Percentiles rank a stretch among this genome's conserved stretches.
phyloP scores from a whole-genome alignment of 2,888 invertebrate species.

The Himalopsyche kuldschensis region DNA sequence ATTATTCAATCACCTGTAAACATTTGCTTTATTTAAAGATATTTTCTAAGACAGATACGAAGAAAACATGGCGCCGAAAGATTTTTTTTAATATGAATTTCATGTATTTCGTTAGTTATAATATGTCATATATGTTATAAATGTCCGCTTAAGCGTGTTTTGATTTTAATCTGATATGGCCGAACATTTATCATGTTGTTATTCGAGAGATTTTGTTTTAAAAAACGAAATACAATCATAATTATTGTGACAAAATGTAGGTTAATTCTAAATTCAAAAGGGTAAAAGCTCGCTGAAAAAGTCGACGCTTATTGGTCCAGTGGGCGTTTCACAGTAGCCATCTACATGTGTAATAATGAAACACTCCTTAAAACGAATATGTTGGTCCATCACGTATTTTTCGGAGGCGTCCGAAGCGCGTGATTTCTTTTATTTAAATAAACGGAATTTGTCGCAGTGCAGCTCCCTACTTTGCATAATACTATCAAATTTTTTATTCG shows the following conservation, averaged over 20 bases:
- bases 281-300: not conserved
- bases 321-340: not conserved
- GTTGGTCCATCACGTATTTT: not conserved
- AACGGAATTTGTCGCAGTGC: not conserved
- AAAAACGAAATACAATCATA: no score
- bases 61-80: no score
- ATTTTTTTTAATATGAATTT: no score
- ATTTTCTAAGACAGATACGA: no score
- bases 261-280: not conserved
- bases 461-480: not conserved
- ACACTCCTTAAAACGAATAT: not conserved
- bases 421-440: constrained; percentile 1
- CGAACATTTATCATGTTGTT: no score
- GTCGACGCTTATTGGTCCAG: not conserved
- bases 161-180: no score
- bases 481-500: not conserved
- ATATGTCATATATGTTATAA: no score
- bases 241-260: not conserved
- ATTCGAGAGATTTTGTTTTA: no score
- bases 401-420: not conserved
- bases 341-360: not conserved
- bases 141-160: no score
- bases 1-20: no score
- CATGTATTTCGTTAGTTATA: no score
- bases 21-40: no score